A percentile compares a stretch with the other conserved stretches of the same genome.
These are phyloP conservation scores for Cynopterus sphinx DNA, from an alignment of 2,797 vertebrate genomes.

Conservation along the genomic window DNA sequence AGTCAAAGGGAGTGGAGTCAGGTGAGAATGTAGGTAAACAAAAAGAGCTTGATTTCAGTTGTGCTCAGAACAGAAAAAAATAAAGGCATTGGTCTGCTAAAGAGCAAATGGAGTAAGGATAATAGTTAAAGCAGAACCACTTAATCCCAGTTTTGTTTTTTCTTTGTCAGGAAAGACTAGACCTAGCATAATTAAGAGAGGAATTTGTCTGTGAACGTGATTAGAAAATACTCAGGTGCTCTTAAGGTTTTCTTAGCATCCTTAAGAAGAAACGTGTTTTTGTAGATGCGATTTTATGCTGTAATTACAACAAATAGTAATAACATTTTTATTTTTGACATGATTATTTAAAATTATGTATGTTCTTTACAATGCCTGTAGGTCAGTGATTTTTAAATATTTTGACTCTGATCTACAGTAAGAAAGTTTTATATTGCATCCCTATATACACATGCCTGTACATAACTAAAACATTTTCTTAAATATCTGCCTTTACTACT, in stretches of 20 bases:
- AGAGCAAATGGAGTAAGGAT: background rate
- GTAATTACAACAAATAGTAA: background rate
- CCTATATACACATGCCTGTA: background rate
- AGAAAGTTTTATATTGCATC: background rate
- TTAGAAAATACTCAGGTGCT: background rate
- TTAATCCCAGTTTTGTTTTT: background rate
- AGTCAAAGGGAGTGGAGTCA: background rate
- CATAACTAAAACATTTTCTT: background rate
- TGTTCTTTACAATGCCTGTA: background rate
- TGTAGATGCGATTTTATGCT: background rate
- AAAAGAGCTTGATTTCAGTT: background rate
- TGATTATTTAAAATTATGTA: background rate
- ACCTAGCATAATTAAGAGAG: background rate
- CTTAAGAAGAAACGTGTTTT: conserved; percentile 20
- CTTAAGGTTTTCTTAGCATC: background rate
- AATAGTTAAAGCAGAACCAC: background rate
- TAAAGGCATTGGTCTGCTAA: background rate
- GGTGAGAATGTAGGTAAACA: background rate
- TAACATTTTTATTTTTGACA: background rate
- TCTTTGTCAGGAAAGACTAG: conserved; percentile 3
- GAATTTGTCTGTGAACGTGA: background rate
- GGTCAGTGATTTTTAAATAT: background rate
- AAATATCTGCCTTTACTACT: background rate
- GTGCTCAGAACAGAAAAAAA: background rate
- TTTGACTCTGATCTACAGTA: background rate